Evolutionary conservation across 2,888 invertebrate species (phyloP).

Genomic region (Exocentrus adspersus): DNA sequence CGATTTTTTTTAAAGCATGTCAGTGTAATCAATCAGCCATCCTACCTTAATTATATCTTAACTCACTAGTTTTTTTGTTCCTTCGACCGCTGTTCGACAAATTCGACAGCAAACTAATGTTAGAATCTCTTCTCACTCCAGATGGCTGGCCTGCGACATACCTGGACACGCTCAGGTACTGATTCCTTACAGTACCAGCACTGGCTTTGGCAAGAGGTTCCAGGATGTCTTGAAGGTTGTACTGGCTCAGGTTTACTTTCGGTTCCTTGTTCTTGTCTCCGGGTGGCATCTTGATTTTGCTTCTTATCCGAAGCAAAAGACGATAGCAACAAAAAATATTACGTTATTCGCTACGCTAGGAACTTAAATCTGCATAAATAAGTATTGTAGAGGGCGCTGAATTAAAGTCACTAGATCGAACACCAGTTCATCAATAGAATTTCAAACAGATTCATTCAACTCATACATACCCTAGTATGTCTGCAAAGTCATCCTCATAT

Average conservation of each 20-base stretch:
- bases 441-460: too few species aligned
- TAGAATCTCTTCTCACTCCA: slow-evolving; percentile 53
- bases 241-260: slow-evolving; percentile 64
- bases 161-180: slow-evolving; percentile 79
- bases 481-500: slow-evolving; percentile 73
- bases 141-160: slow-evolving; percentile 76
- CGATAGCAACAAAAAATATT: slow-evolving; percentile 3
- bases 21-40: neutral
- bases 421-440: too few species aligned
- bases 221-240: slow-evolving; percentile 62
- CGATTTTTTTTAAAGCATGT: too few species aligned
- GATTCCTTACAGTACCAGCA: slow-evolving; percentile 70
- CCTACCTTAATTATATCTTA: neutral
- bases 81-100: slow-evolving; percentile 47
- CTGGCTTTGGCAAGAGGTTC: slow-evolving; percentile 60
- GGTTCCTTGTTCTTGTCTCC: slow-evolving; percentile 60
- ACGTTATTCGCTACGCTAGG: too few species aligned
- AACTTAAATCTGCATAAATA: too few species aligned
- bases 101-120: slow-evolving; percentile 49
- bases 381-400: too few species aligned
- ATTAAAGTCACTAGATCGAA: too few species aligned
- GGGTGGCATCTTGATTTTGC: slow-evolving; percentile 54
- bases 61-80: slow-evolving; percentile 47
- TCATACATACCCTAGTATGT: slow-evolving; percentile 76
- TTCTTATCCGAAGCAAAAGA: slow-evolving; percentile 47